A percentile compares a stretch with the other conserved stretches of the same genome.
phyloP scores from a whole-genome alignment of 1,140 invertebrate genomes.

The Matsumurasca onukii region DNA sequence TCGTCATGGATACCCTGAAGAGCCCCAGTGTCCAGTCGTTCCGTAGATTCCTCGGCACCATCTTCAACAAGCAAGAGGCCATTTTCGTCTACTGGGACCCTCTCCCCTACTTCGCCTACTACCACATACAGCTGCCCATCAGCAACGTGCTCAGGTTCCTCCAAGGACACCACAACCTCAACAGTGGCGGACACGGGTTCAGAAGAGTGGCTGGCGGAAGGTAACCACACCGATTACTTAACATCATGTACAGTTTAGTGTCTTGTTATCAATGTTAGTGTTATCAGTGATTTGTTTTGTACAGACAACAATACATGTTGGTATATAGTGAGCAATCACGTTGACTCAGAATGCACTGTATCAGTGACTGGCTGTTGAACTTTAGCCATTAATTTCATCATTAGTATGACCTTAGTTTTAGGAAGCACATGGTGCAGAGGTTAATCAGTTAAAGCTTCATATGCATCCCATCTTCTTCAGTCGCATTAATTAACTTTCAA shows the following conservation, averaged over 20 bases:
- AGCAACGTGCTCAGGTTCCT: slow-evolving; percentile 56
- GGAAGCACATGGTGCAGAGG: not conserved
- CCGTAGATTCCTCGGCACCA: slow-evolving; percentile 60
- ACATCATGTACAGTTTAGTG: too few relatives aligned
- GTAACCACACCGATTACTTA: too few relatives aligned
- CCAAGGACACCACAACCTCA: slow-evolving; percentile 41
- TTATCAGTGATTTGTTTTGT: too few relatives aligned
- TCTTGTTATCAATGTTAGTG: too few relatives aligned
- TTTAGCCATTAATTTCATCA: not conserved
- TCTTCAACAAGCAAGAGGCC: slow-evolving; percentile 71
- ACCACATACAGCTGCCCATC: slow-evolving; percentile 73
- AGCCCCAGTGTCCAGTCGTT: slow-evolving; percentile 52
- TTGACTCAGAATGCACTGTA: slow-evolving; percentile 10
- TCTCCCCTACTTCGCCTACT: slow-evolving; percentile 78
- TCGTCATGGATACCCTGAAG: slow-evolving; percentile 51
- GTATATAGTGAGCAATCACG: not conserved
- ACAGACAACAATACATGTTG: not conserved
- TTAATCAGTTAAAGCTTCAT: too few relatives aligned
- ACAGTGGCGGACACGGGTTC: slow-evolving; percentile 23
- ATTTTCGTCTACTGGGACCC: slow-evolving; percentile 81
- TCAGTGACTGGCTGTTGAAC: slow-evolving; percentile 13
- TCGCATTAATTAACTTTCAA: too few relatives aligned
- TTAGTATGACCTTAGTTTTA: not conserved
- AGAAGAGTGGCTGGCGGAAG: not conserved
- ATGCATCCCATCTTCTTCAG: too few relatives aligned